phyloP scores from a whole-genome alignment of 1,140 invertebrate species.

The Drosophila melanogaster region DNA sequence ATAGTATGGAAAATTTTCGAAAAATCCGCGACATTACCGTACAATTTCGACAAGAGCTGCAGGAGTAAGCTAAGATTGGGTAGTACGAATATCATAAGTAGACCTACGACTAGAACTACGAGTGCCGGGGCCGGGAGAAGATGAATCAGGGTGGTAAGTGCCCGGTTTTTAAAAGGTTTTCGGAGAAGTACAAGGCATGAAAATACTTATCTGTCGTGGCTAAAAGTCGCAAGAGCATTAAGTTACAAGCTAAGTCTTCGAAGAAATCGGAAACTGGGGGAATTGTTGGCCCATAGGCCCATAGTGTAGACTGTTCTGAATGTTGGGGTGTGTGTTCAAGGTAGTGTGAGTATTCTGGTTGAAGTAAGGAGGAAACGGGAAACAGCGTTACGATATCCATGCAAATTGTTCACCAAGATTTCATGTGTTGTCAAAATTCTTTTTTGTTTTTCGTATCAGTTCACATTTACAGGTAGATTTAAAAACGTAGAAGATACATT shows the following conservation, averaged over 20 bases:
- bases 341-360: slow-evolving; percentile 32
- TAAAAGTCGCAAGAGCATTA: slow-evolving; percentile 61
- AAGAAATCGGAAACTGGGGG: not conserved
- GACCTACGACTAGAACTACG: slow-evolving; percentile 38
- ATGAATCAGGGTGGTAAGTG: slow-evolving; percentile 11
- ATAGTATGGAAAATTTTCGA: slow-evolving; percentile 6
- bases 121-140: slow-evolving; percentile 29
- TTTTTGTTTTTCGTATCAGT: slow-evolving; percentile 30
- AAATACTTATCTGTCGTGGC: slow-evolving; percentile 69
- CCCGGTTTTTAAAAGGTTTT: slow-evolving; percentile 12
- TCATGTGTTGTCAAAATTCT: slow-evolving; percentile 41
- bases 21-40: slow-evolving; percentile 3
- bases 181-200: slow-evolving; percentile 30
- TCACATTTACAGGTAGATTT: slow-evolving; percentile 67
- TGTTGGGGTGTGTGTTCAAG: slow-evolving; percentile 10
- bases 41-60: slow-evolving; percentile 4
- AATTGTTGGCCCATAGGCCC: not conserved
- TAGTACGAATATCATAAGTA: slow-evolving; percentile 35
- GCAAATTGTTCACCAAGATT: slow-evolving; percentile 83
- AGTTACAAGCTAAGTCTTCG: slow-evolving; percentile 23
- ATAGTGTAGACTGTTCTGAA: slow-evolving; percentile 37
- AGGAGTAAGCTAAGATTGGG: slow-evolving; percentile 47
- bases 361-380: slow-evolving; percentile 66
- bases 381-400: slow-evolving; percentile 84
- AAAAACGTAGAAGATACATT: slow-evolving; percentile 45